Conservation (phyloP, 2,797 vertebrate genomes). For the Periparus ater region DNA sequence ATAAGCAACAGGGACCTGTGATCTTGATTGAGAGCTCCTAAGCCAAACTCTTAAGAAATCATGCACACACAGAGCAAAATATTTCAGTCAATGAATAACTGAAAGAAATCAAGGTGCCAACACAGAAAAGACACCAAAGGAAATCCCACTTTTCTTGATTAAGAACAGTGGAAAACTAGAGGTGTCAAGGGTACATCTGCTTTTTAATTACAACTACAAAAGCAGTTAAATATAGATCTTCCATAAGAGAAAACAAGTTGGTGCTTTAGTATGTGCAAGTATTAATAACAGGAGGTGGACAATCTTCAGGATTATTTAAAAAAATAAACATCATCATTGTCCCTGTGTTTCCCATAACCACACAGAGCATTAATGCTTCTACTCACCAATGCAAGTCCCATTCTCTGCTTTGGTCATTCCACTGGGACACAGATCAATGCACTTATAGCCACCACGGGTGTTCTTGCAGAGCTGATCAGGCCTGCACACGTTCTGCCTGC, state of each 20-base stretch:
- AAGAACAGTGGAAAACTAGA: background rate
- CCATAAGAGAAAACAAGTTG: background rate
- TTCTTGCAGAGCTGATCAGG: constrained; percentile 95
- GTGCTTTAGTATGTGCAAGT: background rate
- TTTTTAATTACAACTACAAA: background rate
- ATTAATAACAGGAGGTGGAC: background rate
- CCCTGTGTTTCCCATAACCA: background rate
- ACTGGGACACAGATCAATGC: constrained; percentile 91
- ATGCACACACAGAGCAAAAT: background rate
- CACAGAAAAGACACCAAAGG: background rate
- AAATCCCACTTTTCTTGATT: background rate
- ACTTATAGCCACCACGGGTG: constrained; percentile 92
- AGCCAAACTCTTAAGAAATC: background rate
- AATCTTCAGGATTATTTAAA: background rate
- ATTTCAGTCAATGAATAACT: background rate
- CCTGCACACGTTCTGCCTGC: constrained; percentile 91
- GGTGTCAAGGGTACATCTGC: background rate
- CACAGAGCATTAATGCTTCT: background rate
- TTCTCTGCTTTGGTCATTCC: constrained; percentile 93
- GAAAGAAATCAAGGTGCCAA: background rate
- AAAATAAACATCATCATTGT: background rate
- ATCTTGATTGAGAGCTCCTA: background rate
- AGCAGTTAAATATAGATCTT: background rate
- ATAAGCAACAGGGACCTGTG: background rate
- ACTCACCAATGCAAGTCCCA: constrained; percentile 91